Base-by-base conservation (phyloP, 2,797 vertebrate species). In the Botia almorhae region DNA sequence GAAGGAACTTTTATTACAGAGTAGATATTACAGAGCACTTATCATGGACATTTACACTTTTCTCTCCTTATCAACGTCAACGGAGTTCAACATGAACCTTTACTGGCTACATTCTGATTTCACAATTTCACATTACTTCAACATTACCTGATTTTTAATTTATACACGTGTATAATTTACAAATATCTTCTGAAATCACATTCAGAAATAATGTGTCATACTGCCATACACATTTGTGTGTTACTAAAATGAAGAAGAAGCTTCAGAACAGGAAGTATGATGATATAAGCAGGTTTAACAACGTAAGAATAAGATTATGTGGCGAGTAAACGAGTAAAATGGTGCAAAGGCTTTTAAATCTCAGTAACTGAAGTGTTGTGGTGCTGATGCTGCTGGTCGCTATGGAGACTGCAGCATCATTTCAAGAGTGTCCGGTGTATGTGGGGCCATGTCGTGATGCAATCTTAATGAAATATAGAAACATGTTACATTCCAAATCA, bases 401-500 rank as follows among this genome's bases (percentile, higher is more conserved):
- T 80, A 85, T 80, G 81, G 80, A 85, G 81, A 86, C 83, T 61
- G 74, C 36, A 39, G 36, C 36, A 39, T 39, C 36, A 39, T 39
- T 39, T 39, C 36, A 39, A 39, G 36, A 79, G 78, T 79, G 79
- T 71, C 85, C 68, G 21, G 50, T 73, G 46, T 43, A 58, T 64
- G 70, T 76, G 73, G 64, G 46, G 51, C 64, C 60, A 60, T 60
- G 68, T 82, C n/a, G 76, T 83, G 87, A 88, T 86, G 86, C 85
- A 88, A 83, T 64, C 63, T 64, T 80, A 50, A 85, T 82, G 82
- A 87, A 86, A 88, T 81, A 60, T 65, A 75, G 16, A 53, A 76
- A 29, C 21, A 29, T 21, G 16, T n/a, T 12, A 50, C 71, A 10
- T 33, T 39, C 23, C 51, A 10, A 10, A 55, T 14, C 36, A 51